phyloP scores from a whole-genome alignment of 2,113 vertebrate genomes.

The Sinocyclocheilus rhinocerous region DNA sequence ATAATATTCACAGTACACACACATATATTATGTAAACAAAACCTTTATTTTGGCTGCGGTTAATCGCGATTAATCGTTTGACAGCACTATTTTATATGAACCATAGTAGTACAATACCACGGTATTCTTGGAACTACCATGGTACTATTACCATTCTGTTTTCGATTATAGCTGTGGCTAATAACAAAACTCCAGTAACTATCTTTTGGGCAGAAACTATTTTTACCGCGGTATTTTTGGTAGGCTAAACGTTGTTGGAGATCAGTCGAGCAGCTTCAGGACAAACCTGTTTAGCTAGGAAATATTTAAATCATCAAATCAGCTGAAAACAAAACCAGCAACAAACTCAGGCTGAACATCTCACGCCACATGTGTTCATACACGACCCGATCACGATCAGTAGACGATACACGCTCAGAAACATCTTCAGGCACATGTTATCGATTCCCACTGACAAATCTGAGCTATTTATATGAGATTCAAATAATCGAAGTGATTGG shows the following conservation, averaged over 20 bases:
- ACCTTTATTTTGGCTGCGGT: too few relatives aligned
- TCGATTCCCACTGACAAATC: not conserved
- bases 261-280: slow-evolving; percentile 9
- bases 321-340: slow-evolving; percentile 10
- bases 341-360: slow-evolving; percentile 7
- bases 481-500: not conserved
- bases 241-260: not conserved
- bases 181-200: not conserved
- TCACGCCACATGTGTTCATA: not conserved
- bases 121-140: not conserved
- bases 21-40: too few relatives aligned
- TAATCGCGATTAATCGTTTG: too few relatives aligned
- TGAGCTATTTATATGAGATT: not conserved
- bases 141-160: not conserved
- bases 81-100: too few relatives aligned
- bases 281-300: slow-evolving; percentile 21
- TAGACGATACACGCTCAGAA: not conserved
- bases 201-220: not conserved
- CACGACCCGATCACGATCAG: not conserved
- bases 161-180: not conserved
- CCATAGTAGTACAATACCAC: not conserved
- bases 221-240: not conserved
- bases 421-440: not conserved
- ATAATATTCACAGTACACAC: too few relatives aligned
- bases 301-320: not conserved